Evolutionary conservation across 2,888 invertebrate genomes (phyloP), one percentile per base, ranked within the genome.

Genomic region (Sipunculus nudus): DNA sequence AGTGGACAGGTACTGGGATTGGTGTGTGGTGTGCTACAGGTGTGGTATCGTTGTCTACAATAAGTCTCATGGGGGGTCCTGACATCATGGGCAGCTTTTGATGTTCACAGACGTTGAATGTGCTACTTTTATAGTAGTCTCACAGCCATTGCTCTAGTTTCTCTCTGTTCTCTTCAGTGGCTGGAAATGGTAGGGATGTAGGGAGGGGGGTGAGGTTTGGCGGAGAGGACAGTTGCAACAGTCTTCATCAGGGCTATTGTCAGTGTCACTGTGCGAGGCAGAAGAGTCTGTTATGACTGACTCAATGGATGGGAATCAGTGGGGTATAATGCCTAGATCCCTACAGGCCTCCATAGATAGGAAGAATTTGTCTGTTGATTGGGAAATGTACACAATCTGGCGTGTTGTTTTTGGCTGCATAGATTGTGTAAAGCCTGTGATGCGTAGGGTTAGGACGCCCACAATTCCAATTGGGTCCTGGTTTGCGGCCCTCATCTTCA

Each of bases 321-420:
- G 45, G 0, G 67, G 35, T 13, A 75, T 67, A 10, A 75, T 68
- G n/a, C 74, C 67, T 0, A 75, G 59, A 2, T 38, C 47, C 3
- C 60, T 28, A 48, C 72, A 76, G 10, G 73, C 71, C 29, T 76
- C 70, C 28, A 66, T 57, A 49, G 66, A 67, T 23, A 76, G 55
- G 61, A 71, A 74, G 0, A 75, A 21, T 49, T 59, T 70, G 59
- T 73, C 67, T 1, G 71, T 60, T n/a, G 28, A 48, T 46, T 70
- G 67, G 8, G 74, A 75, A 23, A 76, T 31, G 53, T 76, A 76
- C 0, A 61, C 64, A 39, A 74, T 69, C 50, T 75, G 73, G n/a
- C 65, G 46, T 0, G 72, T 76, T 6, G 52, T 21, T 3, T 40
- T 35, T 29, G 46, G 19, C n/a, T 25, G 48, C 1, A 57, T 59